Evolutionary conservation across 2,888 invertebrate genomes (phyloP).

Genomic region (Odontomyia ornata): DNA sequence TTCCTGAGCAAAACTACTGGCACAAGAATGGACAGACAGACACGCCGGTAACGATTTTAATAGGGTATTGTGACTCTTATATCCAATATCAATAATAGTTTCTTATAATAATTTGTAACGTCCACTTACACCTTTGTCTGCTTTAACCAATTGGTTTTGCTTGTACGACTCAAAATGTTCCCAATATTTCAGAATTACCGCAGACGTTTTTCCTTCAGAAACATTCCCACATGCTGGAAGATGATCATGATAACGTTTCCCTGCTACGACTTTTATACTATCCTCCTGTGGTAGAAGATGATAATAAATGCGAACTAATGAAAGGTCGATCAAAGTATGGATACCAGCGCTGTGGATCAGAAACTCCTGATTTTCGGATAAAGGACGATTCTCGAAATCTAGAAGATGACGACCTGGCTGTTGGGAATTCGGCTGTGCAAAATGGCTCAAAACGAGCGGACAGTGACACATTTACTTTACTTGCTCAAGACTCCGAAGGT

Average conservation of each 20-base stretch:
- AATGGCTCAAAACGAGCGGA: slow-evolving; percentile 67
- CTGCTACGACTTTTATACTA: slow-evolving; percentile 77
- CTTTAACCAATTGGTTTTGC: too few relatives aligned
- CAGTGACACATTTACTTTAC: slow-evolving; percentile 78
- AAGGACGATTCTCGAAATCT: slow-evolving; percentile 56
- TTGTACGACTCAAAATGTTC: too few relatives aligned
- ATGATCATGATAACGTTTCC: slow-evolving; percentile 71
- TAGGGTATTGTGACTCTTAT: too few relatives aligned
- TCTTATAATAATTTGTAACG: too few relatives aligned
- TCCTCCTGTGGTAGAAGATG: slow-evolving; percentile 73
- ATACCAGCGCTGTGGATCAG: slow-evolving; percentile 62
- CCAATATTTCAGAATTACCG: slow-evolving; percentile 66
- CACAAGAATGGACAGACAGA: too few relatives aligned
- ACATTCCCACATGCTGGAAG: slow-evolving; percentile 73
- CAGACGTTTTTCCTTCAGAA: slow-evolving; percentile 71
- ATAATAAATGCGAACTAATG: slow-evolving; percentile 66
- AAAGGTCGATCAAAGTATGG: slow-evolving; percentile 64
- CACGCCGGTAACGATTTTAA: too few relatives aligned
- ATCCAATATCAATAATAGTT: too few relatives aligned
- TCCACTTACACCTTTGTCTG: too few relatives aligned
- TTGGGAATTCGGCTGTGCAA: slow-evolving; percentile 54
- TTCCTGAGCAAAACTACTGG: too few relatives aligned
- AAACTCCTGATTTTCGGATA: slow-evolving; percentile 62
- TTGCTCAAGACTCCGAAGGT: slow-evolving; percentile 79
- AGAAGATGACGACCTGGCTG: slow-evolving; percentile 53